Conservation (phyloP, 2,888 invertebrate species). For the Petrolisthes cinctipes region DNA sequence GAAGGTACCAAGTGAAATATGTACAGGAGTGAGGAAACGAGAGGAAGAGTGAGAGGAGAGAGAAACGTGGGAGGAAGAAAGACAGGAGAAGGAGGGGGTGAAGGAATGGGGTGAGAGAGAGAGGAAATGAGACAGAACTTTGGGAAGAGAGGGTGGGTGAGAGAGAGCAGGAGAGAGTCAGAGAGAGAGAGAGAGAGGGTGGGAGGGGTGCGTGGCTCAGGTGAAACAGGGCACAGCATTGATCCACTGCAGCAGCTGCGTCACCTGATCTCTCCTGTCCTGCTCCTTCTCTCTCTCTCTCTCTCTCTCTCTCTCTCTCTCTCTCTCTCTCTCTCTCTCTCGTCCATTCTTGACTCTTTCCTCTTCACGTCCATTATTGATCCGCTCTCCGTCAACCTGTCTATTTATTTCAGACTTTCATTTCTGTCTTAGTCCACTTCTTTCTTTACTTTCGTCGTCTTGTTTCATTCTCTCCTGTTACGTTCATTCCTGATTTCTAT, state of each 20-base stretch:
- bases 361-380: not conserved
- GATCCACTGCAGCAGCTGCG: constrained; percentile 46
- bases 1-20: not conserved
- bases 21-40: not conserved
- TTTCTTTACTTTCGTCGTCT: too few species aligned
- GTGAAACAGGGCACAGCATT: constrained; percentile 44
- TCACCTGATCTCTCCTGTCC: constrained; percentile 50
- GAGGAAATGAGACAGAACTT: not conserved
- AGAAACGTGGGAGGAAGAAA: not conserved
- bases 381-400: too few species aligned
- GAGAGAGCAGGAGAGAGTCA: not conserved
- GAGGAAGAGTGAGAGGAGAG: not conserved
- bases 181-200: constrained; percentile 18
- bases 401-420: too few species aligned
- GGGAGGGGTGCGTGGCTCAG: constrained; percentile 25
- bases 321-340: constrained; percentile 13
- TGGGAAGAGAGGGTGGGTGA: not conserved
- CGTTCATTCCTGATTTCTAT: too few species aligned
- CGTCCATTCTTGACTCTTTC: not conserved
- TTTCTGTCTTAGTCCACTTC: too few species aligned
- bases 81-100: not conserved
- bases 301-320: constrained; percentile 8
- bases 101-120: not conserved
- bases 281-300: not conserved
- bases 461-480: too few species aligned